These are phyloP conservation scores for Pristionchus pacificus DNA, from an alignment of 1,140 invertebrate species.

Conservation along the genomic window DNA sequence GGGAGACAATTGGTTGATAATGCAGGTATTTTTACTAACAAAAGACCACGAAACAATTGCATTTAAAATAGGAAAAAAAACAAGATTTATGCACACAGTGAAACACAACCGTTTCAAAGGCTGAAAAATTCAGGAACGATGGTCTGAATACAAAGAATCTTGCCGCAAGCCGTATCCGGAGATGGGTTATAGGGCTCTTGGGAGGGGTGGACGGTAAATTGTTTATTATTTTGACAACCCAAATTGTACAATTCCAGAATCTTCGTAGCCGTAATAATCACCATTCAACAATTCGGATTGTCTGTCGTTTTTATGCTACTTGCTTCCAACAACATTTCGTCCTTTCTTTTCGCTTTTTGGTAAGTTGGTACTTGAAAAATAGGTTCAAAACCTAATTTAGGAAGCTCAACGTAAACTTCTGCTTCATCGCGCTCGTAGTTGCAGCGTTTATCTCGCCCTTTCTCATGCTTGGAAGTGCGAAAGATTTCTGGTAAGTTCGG, in stretches of 20 bases:
- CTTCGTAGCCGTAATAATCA: conserved; percentile 45
- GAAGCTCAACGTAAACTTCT: conserved; percentile 61
- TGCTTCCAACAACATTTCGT: conserved; percentile 47
- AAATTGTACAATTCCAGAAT: conserved; percentile 46
- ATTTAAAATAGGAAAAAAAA: not conserved
- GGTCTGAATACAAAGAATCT: conserved; percentile 65
- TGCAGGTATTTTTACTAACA: not conserved
- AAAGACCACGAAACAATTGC: not conserved
- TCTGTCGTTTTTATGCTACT: conserved; percentile 64
- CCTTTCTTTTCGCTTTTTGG: not conserved
- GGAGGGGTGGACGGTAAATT: conserved; percentile 56
- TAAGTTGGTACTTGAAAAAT: not conserved
- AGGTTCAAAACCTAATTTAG: no score
- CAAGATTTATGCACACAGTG: not conserved
- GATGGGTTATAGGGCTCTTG: conserved; percentile 67
- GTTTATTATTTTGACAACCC: not conserved
- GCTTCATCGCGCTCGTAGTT: conserved; percentile 69
- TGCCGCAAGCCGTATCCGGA: conserved; percentile 70
- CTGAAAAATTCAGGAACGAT: conserved; percentile 65
- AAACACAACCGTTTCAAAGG: not conserved
- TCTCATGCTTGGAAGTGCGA: conserved; percentile 70
- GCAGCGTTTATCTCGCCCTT: conserved; percentile 65
- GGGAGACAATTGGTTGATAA: not conserved
- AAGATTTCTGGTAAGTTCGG: conserved; percentile 68
- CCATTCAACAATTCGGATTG: conserved; percentile 52